Conservation (phyloP, 2,797 vertebrate genomes). For the Aphelocoma californica region DNA sequence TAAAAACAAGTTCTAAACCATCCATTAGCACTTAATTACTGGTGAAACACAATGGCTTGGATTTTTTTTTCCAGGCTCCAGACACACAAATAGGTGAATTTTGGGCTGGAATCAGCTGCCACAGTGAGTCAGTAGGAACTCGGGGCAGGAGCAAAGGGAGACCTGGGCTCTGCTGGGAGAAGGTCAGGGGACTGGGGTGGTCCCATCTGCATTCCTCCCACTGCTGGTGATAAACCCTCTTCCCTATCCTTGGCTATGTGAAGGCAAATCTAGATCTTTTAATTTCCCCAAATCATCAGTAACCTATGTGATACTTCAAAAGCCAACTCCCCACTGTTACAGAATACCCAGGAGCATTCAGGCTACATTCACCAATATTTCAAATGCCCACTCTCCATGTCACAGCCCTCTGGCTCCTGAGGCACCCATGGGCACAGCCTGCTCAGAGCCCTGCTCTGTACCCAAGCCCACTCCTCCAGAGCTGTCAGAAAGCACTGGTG, state of each 20-base stretch:
- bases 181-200: background rate
- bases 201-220: background rate
- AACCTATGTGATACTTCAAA: background rate
- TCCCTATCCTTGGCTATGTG: background rate
- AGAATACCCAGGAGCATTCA: background rate
- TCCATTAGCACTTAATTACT: background rate
- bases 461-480: background rate
- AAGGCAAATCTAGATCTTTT: background rate
- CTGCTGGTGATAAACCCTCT: background rate
- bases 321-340: background rate
- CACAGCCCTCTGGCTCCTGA: background rate
- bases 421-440: background rate
- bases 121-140: background rate
- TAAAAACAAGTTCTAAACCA: slow-evolving; percentile 7
- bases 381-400: background rate
- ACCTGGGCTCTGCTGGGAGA: fast-evolving
- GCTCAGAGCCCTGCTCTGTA: background rate
- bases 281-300: background rate
- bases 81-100: background rate
- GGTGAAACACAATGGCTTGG: background rate
- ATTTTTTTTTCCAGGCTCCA: background rate
- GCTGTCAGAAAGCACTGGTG: background rate
- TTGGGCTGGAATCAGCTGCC: background rate
- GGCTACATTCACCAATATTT: background rate
- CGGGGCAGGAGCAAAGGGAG: background rate